Base-by-base conservation (phyloP, 1,140 invertebrate genomes). In the Drosophila funebris region DNA sequence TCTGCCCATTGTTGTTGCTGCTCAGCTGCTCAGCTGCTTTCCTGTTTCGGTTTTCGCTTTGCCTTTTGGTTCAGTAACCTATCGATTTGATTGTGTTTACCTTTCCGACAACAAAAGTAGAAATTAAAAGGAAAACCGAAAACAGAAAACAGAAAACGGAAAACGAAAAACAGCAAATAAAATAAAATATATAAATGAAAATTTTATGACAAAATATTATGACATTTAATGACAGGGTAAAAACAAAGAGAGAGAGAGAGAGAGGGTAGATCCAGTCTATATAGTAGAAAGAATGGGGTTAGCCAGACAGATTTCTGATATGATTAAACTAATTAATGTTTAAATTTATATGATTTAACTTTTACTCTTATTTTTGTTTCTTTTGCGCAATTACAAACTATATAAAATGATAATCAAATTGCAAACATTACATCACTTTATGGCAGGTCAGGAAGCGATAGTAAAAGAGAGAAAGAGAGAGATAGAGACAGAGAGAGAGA, bases 31-130 rank as follows among this genome's bases (percentile, higher is more conserved):
- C 20, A 58, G 61, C 36, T 44, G 53, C 36, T 72, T 69, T 67
- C 37, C 64, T 68, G 54, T 64, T 48, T 61, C 24, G 16, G 27
- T 24, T 69, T 36, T 52, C 52, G 58, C 44, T 70, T 20, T 64
- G 71, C 44, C 44, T 81, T 60, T 78, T 75, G 71, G 79, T 82
- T 82, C 79, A 82, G 56, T 82, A 77, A 82, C 79, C 79, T 72
- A 82, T 82, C 79, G 71, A 83, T 71, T 71, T 78, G 61, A 78
- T 60, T 83, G 67, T 77, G 57, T 61, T 71, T 78, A 64, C 58
- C 63, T 63, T 48, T 54, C 36, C 16, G 29, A 62, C 73, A 71
- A 48, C 18, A 56, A 39, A 48, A 27, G 16, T 14, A 14, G 37
- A 46, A 53, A 53, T 13, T n/a, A n/a, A n/a, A n/a, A n/a, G n/a